Conservation (phyloP, 2,888 invertebrate species). For the Cantharis flavilabris region DNA sequence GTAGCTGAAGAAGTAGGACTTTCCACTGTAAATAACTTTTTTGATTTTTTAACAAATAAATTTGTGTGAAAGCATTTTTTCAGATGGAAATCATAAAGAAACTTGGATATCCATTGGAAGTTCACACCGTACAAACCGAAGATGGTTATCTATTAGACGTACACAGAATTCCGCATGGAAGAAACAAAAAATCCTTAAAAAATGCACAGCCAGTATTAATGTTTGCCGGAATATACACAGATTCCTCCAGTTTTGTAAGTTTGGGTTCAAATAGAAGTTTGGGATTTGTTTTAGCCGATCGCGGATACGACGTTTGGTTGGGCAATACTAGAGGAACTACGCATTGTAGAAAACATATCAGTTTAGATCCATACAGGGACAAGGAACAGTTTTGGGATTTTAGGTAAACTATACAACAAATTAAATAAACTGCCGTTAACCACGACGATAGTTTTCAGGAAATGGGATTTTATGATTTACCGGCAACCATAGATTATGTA, state of each 20-base stretch:
- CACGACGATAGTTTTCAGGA: background rate
- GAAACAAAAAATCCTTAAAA: background rate
- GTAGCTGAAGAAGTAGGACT: background rate
- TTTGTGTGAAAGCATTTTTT: background rate
- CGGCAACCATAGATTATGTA: background rate
- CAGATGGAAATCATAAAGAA: background rate
- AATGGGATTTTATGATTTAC: background rate
- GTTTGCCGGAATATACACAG: constrained; percentile 73
- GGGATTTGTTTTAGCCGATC: constrained; percentile 62
- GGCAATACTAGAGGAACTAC: constrained; percentile 78
- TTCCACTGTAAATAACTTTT: background rate
- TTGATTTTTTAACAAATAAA: background rate
- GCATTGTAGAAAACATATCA: constrained; percentile 64
- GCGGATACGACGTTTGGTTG: constrained; percentile 81
- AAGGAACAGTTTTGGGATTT: constrained; percentile 64
- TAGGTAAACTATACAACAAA: constrained; percentile 40
- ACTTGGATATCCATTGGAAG: constrained; percentile 51
- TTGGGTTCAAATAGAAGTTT: constrained; percentile 70
- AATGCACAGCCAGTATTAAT: constrained; percentile 60
- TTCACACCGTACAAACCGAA: constrained; percentile 53
- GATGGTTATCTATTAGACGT: constrained; percentile 54
- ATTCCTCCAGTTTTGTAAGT: constrained; percentile 75
- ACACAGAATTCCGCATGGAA: constrained; percentile 48
- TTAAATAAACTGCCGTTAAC: background rate
- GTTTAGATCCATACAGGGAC: constrained; percentile 54